phyloP scores from a whole-genome alignment of 2,797 vertebrate genomes.

The Euthynnus affinis region DNA sequence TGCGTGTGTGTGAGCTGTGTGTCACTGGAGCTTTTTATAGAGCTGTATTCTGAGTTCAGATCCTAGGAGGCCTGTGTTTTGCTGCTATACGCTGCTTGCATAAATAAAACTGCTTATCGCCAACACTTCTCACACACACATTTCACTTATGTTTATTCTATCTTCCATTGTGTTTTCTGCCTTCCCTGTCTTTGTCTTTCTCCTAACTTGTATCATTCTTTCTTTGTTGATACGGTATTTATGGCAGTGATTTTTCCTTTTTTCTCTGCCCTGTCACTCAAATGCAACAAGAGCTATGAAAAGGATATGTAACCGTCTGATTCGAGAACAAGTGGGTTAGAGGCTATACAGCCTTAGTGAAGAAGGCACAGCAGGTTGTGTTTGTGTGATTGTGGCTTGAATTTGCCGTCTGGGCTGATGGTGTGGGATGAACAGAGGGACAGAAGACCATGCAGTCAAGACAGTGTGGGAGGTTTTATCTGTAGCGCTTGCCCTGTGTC shows the following conservation, averaged over 20 bases:
- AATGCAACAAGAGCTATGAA: constrained; percentile 61
- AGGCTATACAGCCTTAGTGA: constrained; percentile 58
- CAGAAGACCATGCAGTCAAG: constrained; percentile 45
- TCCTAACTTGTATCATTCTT: constrained; percentile 51
- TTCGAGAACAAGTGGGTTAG: constrained; percentile 68
- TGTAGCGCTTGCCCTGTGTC: constrained; percentile 51
- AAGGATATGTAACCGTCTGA: constrained; percentile 65
- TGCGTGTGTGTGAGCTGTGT: constrained; percentile 39
- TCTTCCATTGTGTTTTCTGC: constrained; percentile 63
- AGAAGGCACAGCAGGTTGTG: constrained; percentile 60
- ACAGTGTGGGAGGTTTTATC: constrained; percentile 69
- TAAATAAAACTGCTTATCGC: constrained; percentile 82
- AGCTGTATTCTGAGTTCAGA: constrained; percentile 75
- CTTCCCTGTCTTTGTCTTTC: constrained; percentile 57
- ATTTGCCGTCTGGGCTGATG: constrained; percentile 60
- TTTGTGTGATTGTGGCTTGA: constrained; percentile 65
- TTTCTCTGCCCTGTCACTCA: constrained; percentile 73
- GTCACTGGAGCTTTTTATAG: constrained; percentile 80
- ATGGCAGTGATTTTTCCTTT: constrained; percentile 58
- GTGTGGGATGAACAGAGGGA: constrained; percentile 69
- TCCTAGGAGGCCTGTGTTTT: constrained; percentile 74
- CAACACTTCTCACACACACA: constrained; percentile 62
- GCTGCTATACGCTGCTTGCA: constrained; percentile 74
- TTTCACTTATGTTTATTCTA: constrained; percentile 61
- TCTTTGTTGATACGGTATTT: constrained; percentile 76